Percentiles rank a stretch among this genome's conserved stretches.
phyloP scores from a whole-genome alignment of 1,140 invertebrate genomes.

The Trigoniulus corallinus region DNA sequence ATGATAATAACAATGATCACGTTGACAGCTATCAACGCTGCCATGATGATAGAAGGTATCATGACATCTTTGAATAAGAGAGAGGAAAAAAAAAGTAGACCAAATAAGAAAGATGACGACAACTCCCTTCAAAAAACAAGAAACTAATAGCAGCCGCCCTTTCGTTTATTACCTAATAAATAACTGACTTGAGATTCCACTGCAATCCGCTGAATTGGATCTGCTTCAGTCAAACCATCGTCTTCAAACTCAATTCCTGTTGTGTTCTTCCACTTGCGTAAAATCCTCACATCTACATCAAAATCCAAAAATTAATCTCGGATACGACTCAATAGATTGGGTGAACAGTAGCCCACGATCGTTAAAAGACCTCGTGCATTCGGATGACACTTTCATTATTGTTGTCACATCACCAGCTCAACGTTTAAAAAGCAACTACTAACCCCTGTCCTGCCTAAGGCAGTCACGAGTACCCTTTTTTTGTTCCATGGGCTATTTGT shows the following conservation, averaged over 20 bases:
- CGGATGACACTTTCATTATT: too few species aligned
- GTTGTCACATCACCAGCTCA: too few species aligned
- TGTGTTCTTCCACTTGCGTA: background rate
- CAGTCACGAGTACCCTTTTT: too few species aligned
- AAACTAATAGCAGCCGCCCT: slow-evolving; percentile 9
- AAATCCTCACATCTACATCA: background rate
- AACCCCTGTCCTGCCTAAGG: too few species aligned
- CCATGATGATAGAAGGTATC: slow-evolving; percentile 18
- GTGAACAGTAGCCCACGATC: background rate
- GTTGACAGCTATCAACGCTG: slow-evolving; percentile 18
- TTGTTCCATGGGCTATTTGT: too few species aligned
- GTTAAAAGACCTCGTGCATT: too few species aligned
- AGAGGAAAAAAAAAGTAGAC: background rate
- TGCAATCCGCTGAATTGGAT: background rate
- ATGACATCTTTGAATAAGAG: slow-evolving; percentile 7
- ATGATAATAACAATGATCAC: slow-evolving; percentile 18
- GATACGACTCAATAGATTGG: background rate
- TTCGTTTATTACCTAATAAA: too few species aligned
- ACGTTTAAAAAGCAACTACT: too few species aligned
- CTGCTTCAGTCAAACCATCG: background rate
- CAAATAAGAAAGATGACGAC: background rate
- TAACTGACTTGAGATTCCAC: too few species aligned
- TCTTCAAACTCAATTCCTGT: background rate
- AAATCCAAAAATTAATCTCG: background rate
- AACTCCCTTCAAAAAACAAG: slow-evolving; percentile 3